These are phyloP conservation scores for Oegoconia quadripuncta DNA, from an alignment of 2,888 invertebrate genomes.

Conservation along the genomic window DNA sequence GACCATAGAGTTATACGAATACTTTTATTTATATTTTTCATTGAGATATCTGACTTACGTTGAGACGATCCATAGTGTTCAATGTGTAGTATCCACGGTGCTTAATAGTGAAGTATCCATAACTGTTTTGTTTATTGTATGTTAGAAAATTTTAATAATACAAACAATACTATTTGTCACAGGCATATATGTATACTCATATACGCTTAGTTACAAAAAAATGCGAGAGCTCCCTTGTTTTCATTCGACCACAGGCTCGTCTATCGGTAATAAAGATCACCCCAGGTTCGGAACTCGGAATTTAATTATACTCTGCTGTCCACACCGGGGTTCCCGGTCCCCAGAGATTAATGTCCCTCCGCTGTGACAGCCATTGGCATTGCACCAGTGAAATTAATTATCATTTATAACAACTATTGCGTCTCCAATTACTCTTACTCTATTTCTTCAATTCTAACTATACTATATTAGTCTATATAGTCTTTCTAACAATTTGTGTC, in stretches of 20 bases:
- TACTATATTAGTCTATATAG: constrained; percentile 16
- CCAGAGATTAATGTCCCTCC: constrained; percentile 32
- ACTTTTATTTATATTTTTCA: too few relatives aligned
- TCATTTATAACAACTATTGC: constrained; percentile 23
- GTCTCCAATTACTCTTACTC: constrained; percentile 19
- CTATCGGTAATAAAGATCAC: constrained; percentile 36
- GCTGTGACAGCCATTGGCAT: constrained; percentile 24
- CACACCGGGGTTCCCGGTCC: constrained; percentile 32
- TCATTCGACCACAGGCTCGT: constrained; percentile 35
- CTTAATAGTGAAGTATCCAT: too few relatives aligned
- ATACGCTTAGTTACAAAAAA: too few relatives aligned
- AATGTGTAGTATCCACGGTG: too few relatives aligned
- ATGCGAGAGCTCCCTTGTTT: constrained; percentile 12
- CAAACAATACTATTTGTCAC: too few relatives aligned
- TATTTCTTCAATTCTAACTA: too few relatives aligned
- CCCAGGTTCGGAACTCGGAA: constrained; percentile 39
- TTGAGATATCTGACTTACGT: too few relatives aligned
- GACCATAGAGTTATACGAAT: too few relatives aligned
- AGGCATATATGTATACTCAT: too few relatives aligned
- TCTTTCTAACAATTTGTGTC: constrained; percentile 22
- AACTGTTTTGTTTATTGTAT: too few relatives aligned
- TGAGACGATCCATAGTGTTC: too few relatives aligned
- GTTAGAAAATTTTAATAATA: too few relatives aligned
- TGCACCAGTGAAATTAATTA: constrained; percentile 26
- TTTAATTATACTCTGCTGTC: constrained; percentile 63